Evolutionary conservation across 2,888 invertebrate species (phyloP), one percentile per base, ranked within the genome.

Genomic region (Exocentrus adspersus): DNA sequence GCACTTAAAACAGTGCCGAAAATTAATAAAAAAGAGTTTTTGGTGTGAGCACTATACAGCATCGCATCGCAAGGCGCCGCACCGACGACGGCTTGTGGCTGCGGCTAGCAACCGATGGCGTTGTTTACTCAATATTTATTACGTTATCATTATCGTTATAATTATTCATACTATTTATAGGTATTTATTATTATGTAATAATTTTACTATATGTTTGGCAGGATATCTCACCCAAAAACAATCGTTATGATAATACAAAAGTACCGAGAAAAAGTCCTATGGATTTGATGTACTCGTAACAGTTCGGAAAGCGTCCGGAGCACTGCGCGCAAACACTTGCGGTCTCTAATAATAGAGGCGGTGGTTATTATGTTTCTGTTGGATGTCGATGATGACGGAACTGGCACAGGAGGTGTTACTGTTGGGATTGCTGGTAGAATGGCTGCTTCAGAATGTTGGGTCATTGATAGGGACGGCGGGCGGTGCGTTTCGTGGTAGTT

Each of bases 1-100:
- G 87, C 87, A 87, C 87, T 87, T 87, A 87, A 87, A 87, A 87
- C 87, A 87, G 87, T 87, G 87, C 87, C 85, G 84, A 85, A 83
- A 84, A 84, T 81, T 83, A 83, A 83, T 83, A 83, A 81, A 83
- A 79, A 82, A 83, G n/a, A n/a, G n/a, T n/a, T n/a, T 83, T 84
- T 80, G 80, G 81, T 80, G 80, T 83, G 82, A 82, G 82, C 82
- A 82, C 81, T 81, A 81, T 80, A 81, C 81, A 80, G 81, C 82
- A 75, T 69, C 72, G 70, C 74, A 69, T 69, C 70, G 69, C 68
- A 65, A 67, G 73, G 72, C 70, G 69, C 67, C 62, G 65, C 64
- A 58, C 48, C 54, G 43, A 28, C 21, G 51, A 32, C 51, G 51
- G 30, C 51, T 32, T 16, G 12, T 32, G 51, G 51, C 54, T 43